phyloP scores from a whole-genome alignment of 2,888 invertebrate genomes.

The Drepana falcataria region DNA sequence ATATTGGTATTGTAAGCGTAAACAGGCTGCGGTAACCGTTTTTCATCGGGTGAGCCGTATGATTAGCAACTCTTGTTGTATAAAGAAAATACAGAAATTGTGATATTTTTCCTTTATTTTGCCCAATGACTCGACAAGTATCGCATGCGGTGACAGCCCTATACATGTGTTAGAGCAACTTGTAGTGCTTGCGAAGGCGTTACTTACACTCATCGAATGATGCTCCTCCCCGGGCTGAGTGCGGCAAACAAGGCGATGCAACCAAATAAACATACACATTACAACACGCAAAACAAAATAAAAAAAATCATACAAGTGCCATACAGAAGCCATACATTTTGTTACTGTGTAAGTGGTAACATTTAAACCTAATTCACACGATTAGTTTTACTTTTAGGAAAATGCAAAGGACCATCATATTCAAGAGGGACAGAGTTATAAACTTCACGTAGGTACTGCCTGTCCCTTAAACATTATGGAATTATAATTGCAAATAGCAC shows the following conservation, averaged over 20 bases:
- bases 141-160: neutral
- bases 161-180: constrained; percentile 13
- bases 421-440: no score
- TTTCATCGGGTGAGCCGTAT: no score
- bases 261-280: constrained; percentile 69
- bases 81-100: no score
- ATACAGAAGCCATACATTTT: constrained; percentile 17
- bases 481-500: no score
- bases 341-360: constrained; percentile 3
- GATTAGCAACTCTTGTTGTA: no score
- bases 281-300: constrained; percentile 57
- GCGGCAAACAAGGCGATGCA: constrained; percentile 73
- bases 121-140: neutral
- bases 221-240: constrained; percentile 83
- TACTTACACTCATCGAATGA: constrained; percentile 86
- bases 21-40: no score
- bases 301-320: constrained; percentile 27
- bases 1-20: no score
- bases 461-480: no score
- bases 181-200: constrained; percentile 23
- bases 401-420: neutral
- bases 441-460: no score
- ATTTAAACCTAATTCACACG: constrained; percentile 2
- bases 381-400: neutral
- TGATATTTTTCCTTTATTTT: no score